Base-by-base conservation (phyloP, 2,888 invertebrate genomes). In the Brachyptera risi region DNA sequence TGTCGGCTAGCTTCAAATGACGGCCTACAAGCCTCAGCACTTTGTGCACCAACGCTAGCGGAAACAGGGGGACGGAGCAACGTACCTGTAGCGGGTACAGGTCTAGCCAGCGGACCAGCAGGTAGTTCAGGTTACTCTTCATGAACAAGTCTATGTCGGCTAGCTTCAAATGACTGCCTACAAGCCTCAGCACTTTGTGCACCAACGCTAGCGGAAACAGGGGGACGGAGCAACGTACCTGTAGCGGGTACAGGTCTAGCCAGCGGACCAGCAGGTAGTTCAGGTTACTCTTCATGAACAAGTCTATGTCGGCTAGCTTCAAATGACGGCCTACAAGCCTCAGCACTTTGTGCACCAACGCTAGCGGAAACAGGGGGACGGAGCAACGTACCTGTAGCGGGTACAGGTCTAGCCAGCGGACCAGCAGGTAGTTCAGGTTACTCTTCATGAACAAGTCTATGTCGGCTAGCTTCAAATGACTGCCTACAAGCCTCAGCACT, bases 21-120 rank as follows among this genome's bases (percentile, higher is more conserved):
- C 68, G 71, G 1, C 72, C 71, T 2, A 80, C 73, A 61, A 72
- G 72, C 50, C 71, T 69, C 5, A 84, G 71, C 19, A 80, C 76
- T 69, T 78, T 81, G 23, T 73, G n/a, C n/a, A n/a, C n/a, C n/a
- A n/a, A n/a, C n/a, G n/a, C n/a, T n/a, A n/a, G n/a, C n/a, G n/a
- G n/a, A n/a, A n/a, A n/a, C n/a, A n/a, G n/a, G n/a, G n/a, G n/a
- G 7, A 31, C 11, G 35, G 11, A 70, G 82, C 81, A n/a, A 51
- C 83, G 75, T 15, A 73, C 73, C n/a, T 74, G 69, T 1, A 79
- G 65, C 1, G 68, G 68, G 59, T 74, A 73, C 13, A 74, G 72
- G 37, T 72, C 73, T 5, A 79, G 74, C 83, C 84, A 84, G 63
- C 71, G 75, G 50, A 77, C 71, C 15, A 83, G 63, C 44, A 84